Conservation (phyloP, 2,797 vertebrate species). For the Cyclopterus lumpus region DNA sequence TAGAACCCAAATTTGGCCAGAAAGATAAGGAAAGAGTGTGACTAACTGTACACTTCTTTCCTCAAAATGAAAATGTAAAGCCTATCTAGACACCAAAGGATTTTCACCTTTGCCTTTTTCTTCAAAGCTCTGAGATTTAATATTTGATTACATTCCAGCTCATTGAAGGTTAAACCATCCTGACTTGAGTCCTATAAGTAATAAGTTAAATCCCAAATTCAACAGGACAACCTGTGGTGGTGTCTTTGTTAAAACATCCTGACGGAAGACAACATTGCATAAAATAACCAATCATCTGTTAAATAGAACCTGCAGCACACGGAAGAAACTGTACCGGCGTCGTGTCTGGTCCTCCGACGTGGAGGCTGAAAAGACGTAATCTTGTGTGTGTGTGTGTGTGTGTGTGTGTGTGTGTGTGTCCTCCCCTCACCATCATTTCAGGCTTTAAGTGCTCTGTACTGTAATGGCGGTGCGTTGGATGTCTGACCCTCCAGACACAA, state of each 20-base stretch:
- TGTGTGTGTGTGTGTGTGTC: no score
- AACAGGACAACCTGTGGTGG: constrained; percentile 17
- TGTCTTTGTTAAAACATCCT: constrained; percentile 6
- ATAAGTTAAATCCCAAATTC: constrained; percentile 11
- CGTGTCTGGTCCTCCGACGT: neutral
- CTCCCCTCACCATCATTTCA: neutral
- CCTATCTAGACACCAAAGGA: neutral
- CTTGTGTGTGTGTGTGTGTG: no score
- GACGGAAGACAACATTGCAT: constrained; percentile 12
- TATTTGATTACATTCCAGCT: neutral
- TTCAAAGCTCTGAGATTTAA: neutral
- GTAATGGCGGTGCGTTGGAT: constrained; percentile 12
- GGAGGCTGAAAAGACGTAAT: neutral
- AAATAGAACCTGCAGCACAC: constrained; percentile 1
- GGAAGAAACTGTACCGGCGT: constrained; percentile 30
- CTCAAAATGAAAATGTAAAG: constrained; percentile 7
- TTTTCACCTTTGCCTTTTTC: neutral
- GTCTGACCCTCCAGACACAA: constrained; percentile 8
- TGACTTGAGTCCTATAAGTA: neutral
- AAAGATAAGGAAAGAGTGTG: neutral
- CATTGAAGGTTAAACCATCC: neutral
- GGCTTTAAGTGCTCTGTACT: constrained; percentile 16
- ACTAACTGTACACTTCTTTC: neutral
- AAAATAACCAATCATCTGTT: constrained; percentile 15
- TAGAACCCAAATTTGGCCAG: neutral